phyloP scores from a whole-genome alignment of 2,797 vertebrate genomes.

The Epinephelus malabaricus region DNA sequence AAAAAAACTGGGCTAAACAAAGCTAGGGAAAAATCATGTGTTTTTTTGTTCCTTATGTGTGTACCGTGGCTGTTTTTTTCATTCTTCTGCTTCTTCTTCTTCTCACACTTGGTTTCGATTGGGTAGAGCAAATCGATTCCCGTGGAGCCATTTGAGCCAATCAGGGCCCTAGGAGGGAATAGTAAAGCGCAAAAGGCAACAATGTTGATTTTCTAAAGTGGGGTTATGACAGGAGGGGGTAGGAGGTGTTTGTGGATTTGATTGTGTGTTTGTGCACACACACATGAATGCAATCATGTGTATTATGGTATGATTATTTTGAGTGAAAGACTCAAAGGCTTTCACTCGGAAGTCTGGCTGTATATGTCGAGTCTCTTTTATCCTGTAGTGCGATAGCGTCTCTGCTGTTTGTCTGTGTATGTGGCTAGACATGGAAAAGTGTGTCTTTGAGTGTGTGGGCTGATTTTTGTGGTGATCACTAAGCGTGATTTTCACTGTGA shows the following conservation, averaged over 20 bases:
- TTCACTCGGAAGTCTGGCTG: not conserved
- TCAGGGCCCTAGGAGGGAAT: constrained; percentile 63
- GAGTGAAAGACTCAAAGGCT: not conserved
- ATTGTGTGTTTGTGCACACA: constrained; percentile 37
- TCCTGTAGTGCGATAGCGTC: not conserved
- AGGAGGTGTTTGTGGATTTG: constrained; percentile 48
- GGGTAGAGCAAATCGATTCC: constrained; percentile 72
- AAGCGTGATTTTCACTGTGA: constrained; percentile 65
- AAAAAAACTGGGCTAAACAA: constrained; percentile 39
- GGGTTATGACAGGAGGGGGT: constrained; percentile 59
- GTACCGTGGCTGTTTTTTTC: constrained; percentile 2
- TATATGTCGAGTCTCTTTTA: not conserved
- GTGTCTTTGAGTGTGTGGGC: constrained; percentile 14
- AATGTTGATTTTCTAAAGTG: constrained; percentile 70
- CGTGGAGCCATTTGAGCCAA: constrained; percentile 73
- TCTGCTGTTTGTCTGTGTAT: constrained; percentile 1
- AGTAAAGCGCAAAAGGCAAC: constrained; percentile 61
- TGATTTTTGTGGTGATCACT: constrained; percentile 57
- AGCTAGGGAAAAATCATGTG: constrained; percentile 18
- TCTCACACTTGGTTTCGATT: constrained; percentile 62
- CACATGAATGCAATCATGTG: constrained; percentile 32
- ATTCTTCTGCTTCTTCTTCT: constrained; percentile 26
- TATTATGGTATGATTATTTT: constrained; percentile 28
- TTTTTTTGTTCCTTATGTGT: constrained; percentile 27
- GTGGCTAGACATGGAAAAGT: not conserved